phyloP scores from a whole-genome alignment of 2,113 vertebrate species.

The Prunella fulvescens region DNA sequence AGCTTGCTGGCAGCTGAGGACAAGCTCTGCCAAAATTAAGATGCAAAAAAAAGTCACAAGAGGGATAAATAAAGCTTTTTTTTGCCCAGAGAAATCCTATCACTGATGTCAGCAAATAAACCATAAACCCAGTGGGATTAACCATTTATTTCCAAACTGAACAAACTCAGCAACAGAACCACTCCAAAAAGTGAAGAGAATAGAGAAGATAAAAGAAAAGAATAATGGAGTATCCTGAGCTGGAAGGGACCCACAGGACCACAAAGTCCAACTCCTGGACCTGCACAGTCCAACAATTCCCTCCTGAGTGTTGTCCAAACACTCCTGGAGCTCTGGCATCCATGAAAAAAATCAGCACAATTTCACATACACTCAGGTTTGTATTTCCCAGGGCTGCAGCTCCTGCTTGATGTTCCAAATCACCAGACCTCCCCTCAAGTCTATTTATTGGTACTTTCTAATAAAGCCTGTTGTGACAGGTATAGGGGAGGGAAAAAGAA shows the following conservation, averaged over 20 bases:
- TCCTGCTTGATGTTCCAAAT: neutral
- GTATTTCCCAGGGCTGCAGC: neutral
- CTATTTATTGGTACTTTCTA: neutral
- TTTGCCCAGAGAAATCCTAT: neutral
- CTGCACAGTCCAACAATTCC: neutral
- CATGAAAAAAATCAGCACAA: neutral
- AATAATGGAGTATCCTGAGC: neutral
- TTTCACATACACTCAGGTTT: neutral
- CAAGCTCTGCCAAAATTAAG: neutral
- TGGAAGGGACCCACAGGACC: neutral
- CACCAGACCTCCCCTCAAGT: neutral
- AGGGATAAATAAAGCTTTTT: neutral
- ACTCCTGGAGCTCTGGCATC: neutral
- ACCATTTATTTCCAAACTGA: neutral
- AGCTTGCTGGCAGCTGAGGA: neutral
- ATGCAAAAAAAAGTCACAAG: neutral
- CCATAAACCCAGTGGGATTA: fast-evolving
- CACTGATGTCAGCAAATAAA: neutral
- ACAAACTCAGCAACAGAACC: fast-evolving
- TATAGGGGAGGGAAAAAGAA: fast-evolving
- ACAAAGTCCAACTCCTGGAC: neutral
- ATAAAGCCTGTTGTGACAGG: neutral
- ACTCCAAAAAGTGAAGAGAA: neutral
- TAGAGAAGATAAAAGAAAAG: neutral
- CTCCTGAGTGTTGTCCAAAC: fast-evolving